phyloP scores from a whole-genome alignment of 2,888 invertebrate genomes.

The Aphidoletes aphidimyza region DNA sequence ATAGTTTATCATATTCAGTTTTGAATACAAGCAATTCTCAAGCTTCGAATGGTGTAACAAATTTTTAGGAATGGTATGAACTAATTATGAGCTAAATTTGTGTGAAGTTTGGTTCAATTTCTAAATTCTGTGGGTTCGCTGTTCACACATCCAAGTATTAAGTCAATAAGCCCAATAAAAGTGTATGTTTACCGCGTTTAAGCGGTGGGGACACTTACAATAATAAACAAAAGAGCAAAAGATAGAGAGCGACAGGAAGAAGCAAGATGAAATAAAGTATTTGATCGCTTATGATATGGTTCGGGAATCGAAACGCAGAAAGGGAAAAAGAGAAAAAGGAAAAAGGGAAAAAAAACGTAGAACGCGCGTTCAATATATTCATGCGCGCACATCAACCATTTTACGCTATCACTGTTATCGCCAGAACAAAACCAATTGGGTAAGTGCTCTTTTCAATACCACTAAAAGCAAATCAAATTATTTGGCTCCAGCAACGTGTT shows the following conservation, averaged over 20 bases:
- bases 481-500: slow-evolving; percentile 51
- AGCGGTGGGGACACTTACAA: slow-evolving; percentile 11
- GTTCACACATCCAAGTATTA: too few species aligned
- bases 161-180: neutral
- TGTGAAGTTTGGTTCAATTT: too few species aligned
- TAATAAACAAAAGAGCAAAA: neutral
- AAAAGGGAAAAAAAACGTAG: neutral
- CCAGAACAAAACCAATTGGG: slow-evolving; percentile 56
- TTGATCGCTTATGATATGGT: neutral
- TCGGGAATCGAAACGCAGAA: neutral
- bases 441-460: slow-evolving; percentile 57
- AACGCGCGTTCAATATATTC: neutral
- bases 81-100: too few species aligned
- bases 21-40: too few species aligned
- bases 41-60: neutral
- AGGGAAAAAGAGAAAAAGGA: neutral
- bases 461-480: slow-evolving; percentile 57
- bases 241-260: neutral
- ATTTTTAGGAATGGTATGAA: neutral
- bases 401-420: slow-evolving; percentile 53
- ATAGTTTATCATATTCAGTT: too few species aligned
- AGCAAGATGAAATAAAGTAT: neutral
- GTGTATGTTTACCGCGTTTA: neutral
- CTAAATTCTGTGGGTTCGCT: too few species aligned
- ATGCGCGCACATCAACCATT: slow-evolving; percentile 25